Evolutionary conservation across 2,797 vertebrate species (phyloP), one percentile per base, ranked within the genome.

Genomic region (Arctocebus calabarensis): DNA sequence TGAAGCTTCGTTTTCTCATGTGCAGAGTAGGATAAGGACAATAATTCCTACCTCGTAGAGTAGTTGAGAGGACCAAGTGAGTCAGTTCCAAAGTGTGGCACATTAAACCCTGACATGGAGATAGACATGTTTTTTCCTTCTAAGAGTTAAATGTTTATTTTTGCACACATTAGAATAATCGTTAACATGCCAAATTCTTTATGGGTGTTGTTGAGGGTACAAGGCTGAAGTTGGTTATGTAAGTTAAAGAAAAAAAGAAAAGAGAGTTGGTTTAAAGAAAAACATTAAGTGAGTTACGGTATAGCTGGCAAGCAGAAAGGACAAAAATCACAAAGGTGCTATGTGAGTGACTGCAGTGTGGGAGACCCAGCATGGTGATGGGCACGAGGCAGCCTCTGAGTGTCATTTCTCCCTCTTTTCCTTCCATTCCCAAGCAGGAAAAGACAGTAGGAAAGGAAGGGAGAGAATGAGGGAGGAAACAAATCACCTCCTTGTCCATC

Each of bases 231-330:
- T 55, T 66, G 20, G 17, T 1, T 52, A 27, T 62, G 8, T 61
- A 71, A 66, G 16, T 77, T 22, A 52, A 62, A 64, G 19, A 43
- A 48, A 12, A 75, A 81, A 87, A 45, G 48, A 45, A 40, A 78
- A 84, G 23, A 40, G 29, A 43, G 14, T 59, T 92, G 61, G 74
- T 68, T 82, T 84, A 55, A 90, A 85, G 20, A 91, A 88, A 96
- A 90, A 55, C 13, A 66, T n/a, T 78, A 70, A 71, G 55, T 48
- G 45, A 75, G 77, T 81, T 70, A 78, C 45, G 6, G 9, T 25
- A 85, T 19, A 74, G 52, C 45, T 59, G 20, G 14, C 43, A n/a
- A n/a, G 40, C 16, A 59, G n/a, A 55, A 34, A 25, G 3, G 45
- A 23, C 17, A 52, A 52, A 22, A 74, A 5, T 34, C 62, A 5